Evolutionary conservation across 2,888 invertebrate species (phyloP).

Genomic region (Molanna angustata): DNA sequence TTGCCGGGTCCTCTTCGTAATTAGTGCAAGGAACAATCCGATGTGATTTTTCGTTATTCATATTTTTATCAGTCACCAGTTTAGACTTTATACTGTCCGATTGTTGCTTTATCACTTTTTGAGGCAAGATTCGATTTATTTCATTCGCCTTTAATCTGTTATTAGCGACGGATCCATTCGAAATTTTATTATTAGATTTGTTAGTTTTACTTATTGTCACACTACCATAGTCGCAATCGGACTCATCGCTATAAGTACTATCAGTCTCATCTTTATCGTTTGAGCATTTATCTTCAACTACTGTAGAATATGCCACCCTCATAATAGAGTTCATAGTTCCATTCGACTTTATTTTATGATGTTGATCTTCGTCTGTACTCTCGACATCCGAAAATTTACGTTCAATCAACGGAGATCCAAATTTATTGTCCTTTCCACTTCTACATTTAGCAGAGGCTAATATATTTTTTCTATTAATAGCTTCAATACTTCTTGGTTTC

Average conservation of each 20-base stretch:
- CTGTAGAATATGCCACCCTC: constrained; percentile 29
- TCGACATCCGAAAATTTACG: constrained; percentile 63
- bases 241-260: constrained; percentile 29
- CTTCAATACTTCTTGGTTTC: constrained; percentile 77
- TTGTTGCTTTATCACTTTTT: constrained; percentile 12
- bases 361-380: constrained; percentile 40
- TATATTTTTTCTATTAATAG: constrained; percentile 82
- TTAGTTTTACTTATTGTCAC: constrained; percentile 19
- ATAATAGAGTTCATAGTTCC: constrained; percentile 19
- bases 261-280: constrained; percentile 22
- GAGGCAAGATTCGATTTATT: constrained; percentile 9
- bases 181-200: constrained; percentile 16
- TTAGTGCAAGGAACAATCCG: not conserved
- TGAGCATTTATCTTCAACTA: constrained; percentile 25
- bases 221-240: constrained; percentile 27
- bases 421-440: constrained; percentile 73
- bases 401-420: constrained; percentile 69
- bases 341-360: constrained; percentile 13
- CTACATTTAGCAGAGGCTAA: constrained; percentile 82
- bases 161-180: constrained; percentile 14
- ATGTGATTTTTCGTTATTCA: constrained; percentile 5
- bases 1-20: constrained; percentile 6
- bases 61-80: constrained; percentile 2
- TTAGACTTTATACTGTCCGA: too few species aligned
- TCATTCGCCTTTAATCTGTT: constrained; percentile 17